Conservation (phyloP, 2,113 vertebrate species). For the Catharus bicknelli region DNA sequence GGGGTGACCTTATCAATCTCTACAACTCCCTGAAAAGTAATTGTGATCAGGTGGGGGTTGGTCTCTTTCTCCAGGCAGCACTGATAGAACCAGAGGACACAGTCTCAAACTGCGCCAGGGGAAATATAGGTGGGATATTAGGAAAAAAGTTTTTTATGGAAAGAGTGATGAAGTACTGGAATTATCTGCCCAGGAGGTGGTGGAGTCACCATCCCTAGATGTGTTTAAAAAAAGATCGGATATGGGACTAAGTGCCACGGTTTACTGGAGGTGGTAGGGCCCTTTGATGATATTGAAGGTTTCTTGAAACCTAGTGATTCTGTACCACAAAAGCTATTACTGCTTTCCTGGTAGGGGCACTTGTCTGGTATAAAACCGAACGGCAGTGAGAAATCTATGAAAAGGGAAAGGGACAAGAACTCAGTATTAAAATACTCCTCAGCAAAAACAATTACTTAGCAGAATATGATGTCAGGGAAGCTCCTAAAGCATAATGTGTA, state of each 20-base stretch:
- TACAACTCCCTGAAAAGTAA: not conserved
- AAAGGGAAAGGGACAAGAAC: not conserved
- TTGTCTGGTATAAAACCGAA: not conserved
- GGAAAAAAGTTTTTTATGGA: not conserved
- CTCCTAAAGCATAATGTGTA: not conserved
- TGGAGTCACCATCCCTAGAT: not conserved
- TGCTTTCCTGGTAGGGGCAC: not conserved
- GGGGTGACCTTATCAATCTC: not conserved
- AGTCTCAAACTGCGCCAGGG: not conserved
- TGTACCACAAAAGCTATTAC: not conserved
- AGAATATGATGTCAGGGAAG: not conserved
- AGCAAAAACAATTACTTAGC: not conserved
- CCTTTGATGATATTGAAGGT: too few species aligned
- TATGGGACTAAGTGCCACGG: too few species aligned
- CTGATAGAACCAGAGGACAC: rapidly evolving
- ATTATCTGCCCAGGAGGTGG: too few species aligned
- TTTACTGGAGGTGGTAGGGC: not conserved
- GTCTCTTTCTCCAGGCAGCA: not conserved
- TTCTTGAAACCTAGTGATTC: not conserved
- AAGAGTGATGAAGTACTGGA: not conserved
- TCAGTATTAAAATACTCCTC: not conserved
- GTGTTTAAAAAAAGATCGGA: not conserved
- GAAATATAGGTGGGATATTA: not conserved
- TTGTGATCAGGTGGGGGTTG: rapidly evolving
- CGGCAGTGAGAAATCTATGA: not conserved